These are phyloP conservation scores for Glomeris maerens DNA, from an alignment of 1,140 invertebrate genomes.

Conservation along the genomic window DNA sequence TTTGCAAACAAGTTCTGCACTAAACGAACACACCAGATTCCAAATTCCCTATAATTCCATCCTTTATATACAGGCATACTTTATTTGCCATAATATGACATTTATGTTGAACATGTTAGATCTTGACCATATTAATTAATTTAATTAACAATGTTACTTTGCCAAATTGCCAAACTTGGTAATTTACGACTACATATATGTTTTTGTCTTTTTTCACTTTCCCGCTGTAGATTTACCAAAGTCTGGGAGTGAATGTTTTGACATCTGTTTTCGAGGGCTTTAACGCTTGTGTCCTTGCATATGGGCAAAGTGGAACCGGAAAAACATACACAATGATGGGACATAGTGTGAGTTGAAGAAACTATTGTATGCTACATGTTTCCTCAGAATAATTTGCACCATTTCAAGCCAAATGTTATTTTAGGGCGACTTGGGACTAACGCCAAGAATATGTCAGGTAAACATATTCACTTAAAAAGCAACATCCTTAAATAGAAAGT, in stretches of 20 bases:
- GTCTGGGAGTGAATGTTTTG: slow-evolving; percentile 44
- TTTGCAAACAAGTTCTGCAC: no score
- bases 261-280: slow-evolving; percentile 38
- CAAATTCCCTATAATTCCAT: no score
- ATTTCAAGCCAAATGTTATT: slow-evolving; percentile 16
- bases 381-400: no score
- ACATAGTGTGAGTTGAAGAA: slow-evolving; percentile 29
- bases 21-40: no score
- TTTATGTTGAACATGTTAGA: no score
- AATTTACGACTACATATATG: no score
- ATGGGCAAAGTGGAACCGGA: slow-evolving; percentile 63
- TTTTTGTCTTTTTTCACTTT: neutral
- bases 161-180: no score
- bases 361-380: no score
- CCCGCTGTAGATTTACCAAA: slow-evolving; percentile 44
- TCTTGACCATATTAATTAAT: no score
- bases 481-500: neutral
- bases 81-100: no score
- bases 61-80: no score
- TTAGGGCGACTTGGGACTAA: slow-evolving; percentile 27
- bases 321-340: slow-evolving; percentile 68
- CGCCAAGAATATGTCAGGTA: slow-evolving; percentile 26
- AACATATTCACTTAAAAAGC: neutral
- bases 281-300: slow-evolving; percentile 52
- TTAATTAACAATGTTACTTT: no score